phyloP scores from a whole-genome alignment of 2,113 vertebrate genomes.

The Scomber japonicus region DNA sequence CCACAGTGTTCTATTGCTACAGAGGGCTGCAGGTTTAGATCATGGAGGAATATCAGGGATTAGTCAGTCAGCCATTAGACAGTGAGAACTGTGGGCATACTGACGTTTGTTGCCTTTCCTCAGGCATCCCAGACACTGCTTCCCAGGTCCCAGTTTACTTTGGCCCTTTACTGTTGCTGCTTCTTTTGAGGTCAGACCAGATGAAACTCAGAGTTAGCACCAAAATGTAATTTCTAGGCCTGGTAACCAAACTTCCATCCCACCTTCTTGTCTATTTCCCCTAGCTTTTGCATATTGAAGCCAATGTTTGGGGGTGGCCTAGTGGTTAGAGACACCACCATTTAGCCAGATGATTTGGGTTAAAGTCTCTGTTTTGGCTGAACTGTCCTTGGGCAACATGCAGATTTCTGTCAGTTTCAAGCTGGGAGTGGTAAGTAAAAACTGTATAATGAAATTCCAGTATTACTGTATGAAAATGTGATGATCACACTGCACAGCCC shows the following conservation, averaged over 20 bases:
- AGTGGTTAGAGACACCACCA: background rate
- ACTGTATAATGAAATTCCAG: constrained; percentile 12
- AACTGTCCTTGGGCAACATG: constrained; percentile 35
- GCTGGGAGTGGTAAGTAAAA: constrained; percentile 23
- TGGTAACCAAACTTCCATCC: constrained; percentile 54
- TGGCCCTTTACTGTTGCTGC: constrained; percentile 63
- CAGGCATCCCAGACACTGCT: constrained; percentile 71
- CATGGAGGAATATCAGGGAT: constrained; percentile 80
- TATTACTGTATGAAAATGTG: constrained; percentile 68
- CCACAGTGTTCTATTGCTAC: constrained; percentile 74
- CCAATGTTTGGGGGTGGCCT: constrained; percentile 28
- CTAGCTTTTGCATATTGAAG: constrained; percentile 17
- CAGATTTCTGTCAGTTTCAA: constrained; percentile 27
- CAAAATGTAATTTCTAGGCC: constrained; percentile 71
- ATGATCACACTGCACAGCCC: background rate
- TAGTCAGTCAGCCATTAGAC: constrained; percentile 72
- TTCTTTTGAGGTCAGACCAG: constrained; percentile 74
- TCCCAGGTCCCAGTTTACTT: constrained; percentile 76
- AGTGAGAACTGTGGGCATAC: constrained; percentile 64
- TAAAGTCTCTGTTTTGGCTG: constrained; percentile 31
- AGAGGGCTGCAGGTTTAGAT: constrained; percentile 78
- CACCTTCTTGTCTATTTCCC: constrained; percentile 34
- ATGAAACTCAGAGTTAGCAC: constrained; percentile 70
- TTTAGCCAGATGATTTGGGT: constrained; percentile 22
- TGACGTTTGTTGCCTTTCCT: constrained; percentile 72